Conservation (phyloP, 2,888 invertebrate species). For the Chymomyza caudatula region DNA sequence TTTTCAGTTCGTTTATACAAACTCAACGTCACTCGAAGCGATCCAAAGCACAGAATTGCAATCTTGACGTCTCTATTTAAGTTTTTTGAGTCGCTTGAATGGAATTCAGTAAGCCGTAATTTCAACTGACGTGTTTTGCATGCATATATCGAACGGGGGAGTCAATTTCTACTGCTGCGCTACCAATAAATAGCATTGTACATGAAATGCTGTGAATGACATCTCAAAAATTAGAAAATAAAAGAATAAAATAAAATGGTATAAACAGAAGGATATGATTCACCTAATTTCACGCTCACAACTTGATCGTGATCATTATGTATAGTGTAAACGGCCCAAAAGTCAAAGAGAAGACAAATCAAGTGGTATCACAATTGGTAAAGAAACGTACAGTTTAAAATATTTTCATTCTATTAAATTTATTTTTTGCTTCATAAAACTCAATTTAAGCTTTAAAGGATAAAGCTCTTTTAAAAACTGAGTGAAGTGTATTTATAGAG, state of each 20-base stretch:
- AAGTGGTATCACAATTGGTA: not conserved
- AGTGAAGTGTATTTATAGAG: too few relatives aligned
- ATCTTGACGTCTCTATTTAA: too few relatives aligned
- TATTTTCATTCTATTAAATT: not conserved
- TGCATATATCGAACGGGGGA: not conserved
- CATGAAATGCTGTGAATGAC: not conserved
- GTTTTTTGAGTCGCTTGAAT: too few relatives aligned
- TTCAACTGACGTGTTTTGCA: too few relatives aligned
- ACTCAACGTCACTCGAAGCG: too few relatives aligned
- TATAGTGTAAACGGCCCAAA: not conserved
- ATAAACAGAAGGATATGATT: too few relatives aligned
- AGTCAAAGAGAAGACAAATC: not conserved
- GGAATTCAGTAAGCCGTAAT: too few relatives aligned
- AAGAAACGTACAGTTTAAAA: not conserved
- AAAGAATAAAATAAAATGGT: not conserved
- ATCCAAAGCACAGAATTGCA: too few relatives aligned
- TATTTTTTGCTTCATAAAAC: not conserved
- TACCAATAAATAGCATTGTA: not conserved
- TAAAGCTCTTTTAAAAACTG: too few relatives aligned
- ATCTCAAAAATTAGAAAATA: not conserved
- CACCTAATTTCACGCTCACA: too few relatives aligned
- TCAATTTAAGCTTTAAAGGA: too few relatives aligned
- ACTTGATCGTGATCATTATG: not conserved
- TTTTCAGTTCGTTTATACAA: too few relatives aligned
- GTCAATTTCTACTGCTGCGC: not conserved